Evolutionary conservation across 1,140 invertebrate species (phyloP).

Genomic region (Temnothorax nylanderi): DNA sequence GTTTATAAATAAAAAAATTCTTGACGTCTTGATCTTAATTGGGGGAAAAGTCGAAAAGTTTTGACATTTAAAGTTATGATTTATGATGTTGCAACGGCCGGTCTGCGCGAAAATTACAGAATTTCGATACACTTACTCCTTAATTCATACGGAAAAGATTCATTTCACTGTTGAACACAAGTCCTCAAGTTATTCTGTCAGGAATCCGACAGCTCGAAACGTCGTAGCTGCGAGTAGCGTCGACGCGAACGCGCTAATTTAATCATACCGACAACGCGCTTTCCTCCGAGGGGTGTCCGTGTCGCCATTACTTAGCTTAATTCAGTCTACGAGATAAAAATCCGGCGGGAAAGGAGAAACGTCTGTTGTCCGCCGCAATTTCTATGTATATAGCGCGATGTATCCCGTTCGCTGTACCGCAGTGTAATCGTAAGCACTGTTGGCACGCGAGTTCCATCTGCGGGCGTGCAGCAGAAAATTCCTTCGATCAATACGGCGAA

Average conservation of each 20-base stretch:
- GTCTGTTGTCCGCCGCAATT: slow-evolving; percentile 18
- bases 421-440: slow-evolving; percentile 37
- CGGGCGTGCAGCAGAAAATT: slow-evolving; percentile 11
- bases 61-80: slow-evolving; percentile 5
- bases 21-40: neutral
- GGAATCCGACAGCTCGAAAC: neutral
- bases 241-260: slow-evolving; percentile 12
- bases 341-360: neutral
- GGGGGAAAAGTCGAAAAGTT: neutral
- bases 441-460: slow-evolving; percentile 15
- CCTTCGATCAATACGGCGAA: slow-evolving; percentile 51
- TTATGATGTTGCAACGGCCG: neutral
- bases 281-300: neutral
- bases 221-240: neutral
- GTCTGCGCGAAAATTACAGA: neutral
- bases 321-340: slow-evolving; percentile 33
- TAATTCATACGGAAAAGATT: neutral
- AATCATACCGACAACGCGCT: slow-evolving; percentile 17
- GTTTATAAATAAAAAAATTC: neutral
- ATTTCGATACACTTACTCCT: neutral
- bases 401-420: neutral
- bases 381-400: neutral
- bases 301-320: slow-evolving; percentile 39
- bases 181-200: slow-evolving; percentile 6
- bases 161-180: neutral